phyloP scores from a whole-genome alignment of 1,140 invertebrate genomes.

The Cotesia glomerata region DNA sequence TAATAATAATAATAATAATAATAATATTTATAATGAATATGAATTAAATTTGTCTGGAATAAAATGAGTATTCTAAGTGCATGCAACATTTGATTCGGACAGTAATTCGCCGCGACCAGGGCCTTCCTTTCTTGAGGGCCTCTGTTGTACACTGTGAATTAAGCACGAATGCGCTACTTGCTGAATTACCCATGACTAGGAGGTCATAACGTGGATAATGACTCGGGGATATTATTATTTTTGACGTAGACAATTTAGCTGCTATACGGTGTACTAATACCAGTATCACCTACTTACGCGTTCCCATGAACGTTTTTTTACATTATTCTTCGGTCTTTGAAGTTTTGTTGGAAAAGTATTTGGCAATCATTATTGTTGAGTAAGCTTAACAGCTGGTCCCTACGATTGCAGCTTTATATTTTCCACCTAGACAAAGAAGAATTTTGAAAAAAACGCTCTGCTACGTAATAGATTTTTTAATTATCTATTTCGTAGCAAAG shows the following conservation, averaged over 20 bases:
- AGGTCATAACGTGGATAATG: constrained; percentile 25
- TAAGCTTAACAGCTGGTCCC: too few relatives aligned
- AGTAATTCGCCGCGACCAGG: not conserved
- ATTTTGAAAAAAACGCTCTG: too few relatives aligned
- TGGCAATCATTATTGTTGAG: too few relatives aligned
- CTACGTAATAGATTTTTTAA: too few relatives aligned
- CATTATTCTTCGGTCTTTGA: not conserved
- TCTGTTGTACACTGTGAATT: not conserved
- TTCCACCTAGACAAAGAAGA: too few relatives aligned
- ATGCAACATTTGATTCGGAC: not conserved
- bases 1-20: too few relatives aligned
- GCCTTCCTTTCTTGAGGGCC: not conserved
- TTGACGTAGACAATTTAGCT: not conserved
- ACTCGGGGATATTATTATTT: constrained; percentile 10
- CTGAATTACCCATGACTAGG: constrained; percentile 23
- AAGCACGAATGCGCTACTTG: constrained; percentile 17
- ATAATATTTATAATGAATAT: too few relatives aligned
- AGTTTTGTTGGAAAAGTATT: too few relatives aligned
- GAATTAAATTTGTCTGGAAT: not conserved
- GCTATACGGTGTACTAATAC: not conserved
- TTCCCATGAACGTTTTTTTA: constrained; percentile 10
- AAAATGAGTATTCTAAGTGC: not conserved
- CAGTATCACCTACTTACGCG: constrained; percentile 23
- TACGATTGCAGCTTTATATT: too few relatives aligned
- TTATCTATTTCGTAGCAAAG: too few relatives aligned